A percentile compares a stretch with the other conserved stretches of the same genome.
Conservation (phyloP, 1,140 invertebrate species). For the Drosophila arizonae region DNA sequence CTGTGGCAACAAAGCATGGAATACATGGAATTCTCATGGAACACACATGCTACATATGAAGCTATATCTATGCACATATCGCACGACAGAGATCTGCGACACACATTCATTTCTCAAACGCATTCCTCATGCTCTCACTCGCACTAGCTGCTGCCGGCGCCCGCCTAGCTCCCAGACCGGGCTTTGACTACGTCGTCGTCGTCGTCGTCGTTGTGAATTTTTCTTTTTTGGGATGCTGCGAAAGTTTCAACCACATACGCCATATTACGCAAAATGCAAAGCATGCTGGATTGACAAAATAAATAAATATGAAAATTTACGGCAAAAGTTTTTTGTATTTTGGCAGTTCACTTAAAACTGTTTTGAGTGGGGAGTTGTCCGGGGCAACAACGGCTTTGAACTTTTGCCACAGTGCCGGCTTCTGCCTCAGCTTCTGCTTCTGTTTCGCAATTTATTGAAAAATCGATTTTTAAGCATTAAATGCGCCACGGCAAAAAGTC, state of each 20-base stretch:
- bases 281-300: slow-evolving; percentile 76
- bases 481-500: slow-evolving; percentile 53
- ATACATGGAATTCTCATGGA: slow-evolving; percentile 32
- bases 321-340: slow-evolving; percentile 67
- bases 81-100: slow-evolving; percentile 53
- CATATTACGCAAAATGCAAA: slow-evolving; percentile 56
- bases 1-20: slow-evolving; percentile 51
- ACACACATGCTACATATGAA: slow-evolving; percentile 41
- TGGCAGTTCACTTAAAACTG: slow-evolving; percentile 55
- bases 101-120: slow-evolving; percentile 56
- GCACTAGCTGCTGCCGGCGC: not conserved
- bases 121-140: slow-evolving; percentile 41
- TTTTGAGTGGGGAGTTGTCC: slow-evolving; percentile 32
- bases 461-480: slow-evolving; percentile 76
- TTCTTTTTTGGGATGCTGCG: slow-evolving; percentile 15
- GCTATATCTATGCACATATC: slow-evolving; percentile 65
- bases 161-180: slow-evolving; percentile 1
- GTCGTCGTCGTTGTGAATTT: not conserved
- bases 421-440: slow-evolving; percentile 4
- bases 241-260: slow-evolving; percentile 60
- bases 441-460: slow-evolving; percentile 72
- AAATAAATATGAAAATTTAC: slow-evolving; percentile 82
- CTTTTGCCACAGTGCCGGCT: slow-evolving; percentile 34
- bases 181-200: not conserved
- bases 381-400: slow-evolving; percentile 65